A percentile compares a stretch with the other conserved stretches of the same genome.
These are phyloP conservation scores for Mimumesa dahlbomi DNA, from an alignment of 2,888 invertebrate genomes.

Conservation along the genomic window DNA sequence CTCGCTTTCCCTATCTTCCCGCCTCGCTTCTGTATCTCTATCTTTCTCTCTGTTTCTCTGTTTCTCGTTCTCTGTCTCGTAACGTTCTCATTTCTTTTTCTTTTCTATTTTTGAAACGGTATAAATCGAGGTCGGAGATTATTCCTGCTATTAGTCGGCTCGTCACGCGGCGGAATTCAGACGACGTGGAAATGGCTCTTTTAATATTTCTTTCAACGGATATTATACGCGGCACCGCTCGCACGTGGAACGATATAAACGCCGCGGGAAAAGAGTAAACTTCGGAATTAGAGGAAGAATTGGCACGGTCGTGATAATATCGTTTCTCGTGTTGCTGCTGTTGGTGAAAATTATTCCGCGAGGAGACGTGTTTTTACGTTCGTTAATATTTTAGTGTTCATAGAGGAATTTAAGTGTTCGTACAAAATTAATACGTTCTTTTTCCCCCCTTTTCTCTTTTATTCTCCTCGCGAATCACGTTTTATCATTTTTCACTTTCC, in stretches of 20 bases:
- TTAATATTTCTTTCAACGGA: slow-evolving; percentile 34
- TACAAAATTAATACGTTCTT: no score
- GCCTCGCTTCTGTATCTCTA: background rate
- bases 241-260: background rate
- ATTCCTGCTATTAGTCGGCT: slow-evolving; percentile 25
- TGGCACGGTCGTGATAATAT: background rate
- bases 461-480: no score
- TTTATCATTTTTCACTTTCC: no score
- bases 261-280: background rate
- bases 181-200: slow-evolving; percentile 29
- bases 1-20: background rate
- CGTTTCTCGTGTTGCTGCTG: no score
- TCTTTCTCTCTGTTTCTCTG: background rate
- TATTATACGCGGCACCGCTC: slow-evolving; percentile 8
- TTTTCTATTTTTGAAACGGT: slow-evolving; percentile 6
- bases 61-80: background rate
- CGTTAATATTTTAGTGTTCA: no score
- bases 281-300: background rate
- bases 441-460: no score
- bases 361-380: no score
- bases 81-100: background rate
- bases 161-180: slow-evolving; percentile 6
- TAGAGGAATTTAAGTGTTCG: no score
- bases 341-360: no score
- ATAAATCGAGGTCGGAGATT: slow-evolving; percentile 35